These are phyloP conservation scores for Ciona savignyi DNA, from an alignment of 23 tunicate genomes.

Conservation along the genomic window DNA sequence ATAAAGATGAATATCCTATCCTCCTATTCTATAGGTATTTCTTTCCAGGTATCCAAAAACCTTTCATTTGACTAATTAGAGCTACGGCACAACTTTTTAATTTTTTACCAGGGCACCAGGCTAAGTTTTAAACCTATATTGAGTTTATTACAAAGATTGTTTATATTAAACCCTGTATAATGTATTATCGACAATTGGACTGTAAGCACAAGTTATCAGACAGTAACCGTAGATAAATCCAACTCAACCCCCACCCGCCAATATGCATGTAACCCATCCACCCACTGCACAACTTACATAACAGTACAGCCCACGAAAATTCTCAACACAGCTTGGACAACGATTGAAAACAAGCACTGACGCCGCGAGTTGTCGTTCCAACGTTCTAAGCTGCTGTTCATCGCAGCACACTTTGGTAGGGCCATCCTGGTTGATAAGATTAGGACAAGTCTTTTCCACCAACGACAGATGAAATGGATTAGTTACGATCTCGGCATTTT, in stretches of 20 bases:
- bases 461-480: neutral
- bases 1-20: too few species aligned
- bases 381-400: conserved; percentile 35
- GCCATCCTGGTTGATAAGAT: conserved; percentile 24
- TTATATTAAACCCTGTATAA: too few species aligned
- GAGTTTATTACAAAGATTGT: too few species aligned
- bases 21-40: neutral
- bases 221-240: too few species aligned
- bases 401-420: conserved; percentile 48
- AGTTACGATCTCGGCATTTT: conserved; percentile 7
- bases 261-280: too few species aligned
- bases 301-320: conserved; percentile 59
- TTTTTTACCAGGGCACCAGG: too few species aligned
- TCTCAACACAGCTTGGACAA: conserved; percentile 86
- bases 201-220: too few species aligned
- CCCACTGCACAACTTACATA: too few species aligned
- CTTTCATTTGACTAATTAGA: neutral
- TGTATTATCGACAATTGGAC: too few species aligned
- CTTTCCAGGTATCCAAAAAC: neutral
- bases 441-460: conserved; percentile 44
- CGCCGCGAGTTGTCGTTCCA: conserved; percentile 44
- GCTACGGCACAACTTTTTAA: too few species aligned
- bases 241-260: too few species aligned
- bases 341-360: conserved; percentile 53
- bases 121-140: too few species aligned